Evolutionary conservation across 2,113 vertebrate genomes (phyloP), one percentile per base, ranked within the genome.

Genomic region (Hippoglossus stenolepis): DNA sequence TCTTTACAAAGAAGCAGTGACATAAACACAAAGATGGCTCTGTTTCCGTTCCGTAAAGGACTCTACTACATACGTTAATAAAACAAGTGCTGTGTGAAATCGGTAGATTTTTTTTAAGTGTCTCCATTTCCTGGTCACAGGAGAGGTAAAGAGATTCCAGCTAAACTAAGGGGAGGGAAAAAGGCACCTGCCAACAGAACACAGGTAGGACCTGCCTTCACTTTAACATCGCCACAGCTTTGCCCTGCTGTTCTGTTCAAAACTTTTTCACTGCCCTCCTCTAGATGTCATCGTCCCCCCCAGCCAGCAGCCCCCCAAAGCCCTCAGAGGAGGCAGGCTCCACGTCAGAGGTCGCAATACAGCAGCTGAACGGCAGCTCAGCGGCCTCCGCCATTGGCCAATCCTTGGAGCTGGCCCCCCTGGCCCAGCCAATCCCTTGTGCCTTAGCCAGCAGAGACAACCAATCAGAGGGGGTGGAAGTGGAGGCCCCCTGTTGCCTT

Each of bases 391-490:
- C 93, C 87, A 91, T 94, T 83, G 90, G 90, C 83, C 94, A 95
- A 89, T 93, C 96, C 80, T 88, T 95, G 86, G 95, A 95, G 93
- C 91, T 94, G 90, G 90, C 90, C 89, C 85, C 91, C 86, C 91
- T 90, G 90, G 93, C 89, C 85, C 94, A 95, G 94, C 96, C 94
- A 94, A 95, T 93, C 95, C 93, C 85, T 72, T 96, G 96, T 96
- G 96, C 96, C 96, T 97, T 97, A 95, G 93, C 92, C 94, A 97
- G 94, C 95, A 96, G 91, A 95, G 95, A 95, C 88, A 95, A 93
- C 94, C 95, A 95, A 94, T 95, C 95, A 91, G 94, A 94, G 77
- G 95, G 92, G 89, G 94, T 91, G 67, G 95, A 95, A 69, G 94
- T 91, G 81, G 96, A 94, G 93, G 88, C 87, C 92, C 91, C 94